These are phyloP conservation scores for Psephotus haematonotus DNA, from an alignment of 2,113 vertebrate genomes.

Conservation along the genomic window DNA sequence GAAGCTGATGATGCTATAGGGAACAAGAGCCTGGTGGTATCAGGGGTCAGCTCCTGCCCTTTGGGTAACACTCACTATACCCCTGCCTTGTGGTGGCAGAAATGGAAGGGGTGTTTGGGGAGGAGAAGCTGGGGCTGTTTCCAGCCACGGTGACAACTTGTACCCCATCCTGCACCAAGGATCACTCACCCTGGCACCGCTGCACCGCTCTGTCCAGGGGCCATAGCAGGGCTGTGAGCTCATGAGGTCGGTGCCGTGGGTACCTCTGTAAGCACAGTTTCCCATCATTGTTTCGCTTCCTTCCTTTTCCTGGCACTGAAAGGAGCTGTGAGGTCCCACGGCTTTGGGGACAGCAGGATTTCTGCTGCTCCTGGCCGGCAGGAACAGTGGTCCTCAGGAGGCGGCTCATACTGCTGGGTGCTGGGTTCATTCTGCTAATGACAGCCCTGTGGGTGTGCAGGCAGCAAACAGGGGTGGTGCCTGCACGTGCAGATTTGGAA, in stretches of 20 bases:
- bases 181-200: background rate
- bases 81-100: background rate
- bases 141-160: background rate
- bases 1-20: background rate
- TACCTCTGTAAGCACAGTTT: fast-evolving
- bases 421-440: background rate
- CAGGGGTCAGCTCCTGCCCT: background rate
- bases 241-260: fast-evolving
- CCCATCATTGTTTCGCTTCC: background rate
- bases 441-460: background rate
- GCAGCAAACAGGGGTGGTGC: background rate
- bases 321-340: background rate
- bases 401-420: background rate
- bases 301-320: background rate
- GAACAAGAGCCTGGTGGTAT: background rate
- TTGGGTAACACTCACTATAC: background rate
- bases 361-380: background rate
- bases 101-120: background rate
- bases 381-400: background rate
- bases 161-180: background rate
- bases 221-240: background rate
- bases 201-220: fast-evolving
- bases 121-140: background rate
- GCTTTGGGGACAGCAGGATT: background rate
- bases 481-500: fast-evolving